Percentiles rank a stretch among this genome's conserved stretches.
Evolutionary conservation across 2,797 vertebrate species (phyloP).

Genomic region (Tangara arthus): DNA sequence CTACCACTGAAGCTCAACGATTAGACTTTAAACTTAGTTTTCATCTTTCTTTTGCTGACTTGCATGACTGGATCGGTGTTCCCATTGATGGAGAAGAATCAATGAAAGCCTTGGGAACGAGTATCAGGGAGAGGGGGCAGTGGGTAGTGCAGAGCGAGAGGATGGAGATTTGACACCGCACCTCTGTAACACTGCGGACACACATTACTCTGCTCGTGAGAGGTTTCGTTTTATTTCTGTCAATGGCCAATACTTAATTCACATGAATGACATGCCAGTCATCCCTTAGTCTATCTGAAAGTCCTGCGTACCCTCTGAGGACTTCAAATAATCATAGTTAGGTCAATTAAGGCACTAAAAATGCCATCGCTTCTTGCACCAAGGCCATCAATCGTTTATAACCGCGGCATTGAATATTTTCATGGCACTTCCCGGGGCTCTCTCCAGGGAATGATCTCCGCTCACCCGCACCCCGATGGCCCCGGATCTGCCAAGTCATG

Average conservation of each 20-base stretch:
- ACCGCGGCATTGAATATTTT: fast-evolving
- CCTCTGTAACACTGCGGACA: fast-evolving
- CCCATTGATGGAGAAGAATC: background rate
- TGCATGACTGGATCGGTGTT: background rate
- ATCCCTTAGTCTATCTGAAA: background rate
- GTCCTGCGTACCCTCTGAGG: background rate
- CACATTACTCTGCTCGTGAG: no score
- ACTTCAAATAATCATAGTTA: background rate
- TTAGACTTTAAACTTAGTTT: background rate
- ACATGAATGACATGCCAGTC: no score
- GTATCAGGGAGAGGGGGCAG: background rate
- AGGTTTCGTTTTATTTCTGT: background rate
- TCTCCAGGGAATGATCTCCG: fast-evolving
- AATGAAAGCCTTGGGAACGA: background rate
- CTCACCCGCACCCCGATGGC: fast-evolving
- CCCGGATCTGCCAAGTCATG: slow-evolving; percentile 43
- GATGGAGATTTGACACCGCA: background rate
- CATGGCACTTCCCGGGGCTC: background rate
- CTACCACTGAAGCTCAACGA: background rate
- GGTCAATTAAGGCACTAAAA: background rate
- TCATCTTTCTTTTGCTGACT: background rate
- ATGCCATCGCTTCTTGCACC: background rate
- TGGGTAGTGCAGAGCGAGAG: fast-evolving
- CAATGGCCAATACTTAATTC: background rate
- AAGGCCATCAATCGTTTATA: background rate